A percentile compares a stretch with the other conserved stretches of the same genome.
phyloP scores from a whole-genome alignment of 1,140 invertebrate genomes.

The Drosophila paulistorum region DNA sequence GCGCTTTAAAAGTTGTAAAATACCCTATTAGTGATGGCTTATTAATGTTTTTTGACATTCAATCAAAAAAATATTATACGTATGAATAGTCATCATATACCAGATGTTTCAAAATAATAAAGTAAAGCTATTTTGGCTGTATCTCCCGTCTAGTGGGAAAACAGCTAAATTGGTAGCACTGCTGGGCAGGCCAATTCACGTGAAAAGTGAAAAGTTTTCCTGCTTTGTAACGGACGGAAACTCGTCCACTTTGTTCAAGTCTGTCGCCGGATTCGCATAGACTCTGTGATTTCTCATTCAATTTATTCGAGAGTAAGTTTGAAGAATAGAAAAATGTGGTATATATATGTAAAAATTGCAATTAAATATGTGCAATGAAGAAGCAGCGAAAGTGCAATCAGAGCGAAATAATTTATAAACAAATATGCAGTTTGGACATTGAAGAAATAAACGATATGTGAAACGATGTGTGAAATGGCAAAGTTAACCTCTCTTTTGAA shows the following conservation, averaged over 20 bases:
- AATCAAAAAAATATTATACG: no score
- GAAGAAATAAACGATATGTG: slow-evolving; percentile 23
- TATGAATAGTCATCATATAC: no score
- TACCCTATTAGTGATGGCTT: no score
- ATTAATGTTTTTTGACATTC: no score
- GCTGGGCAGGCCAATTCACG: no score
- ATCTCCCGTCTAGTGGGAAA: no score
- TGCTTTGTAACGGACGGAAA: slow-evolving; percentile 43
- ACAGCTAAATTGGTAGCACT: no score
- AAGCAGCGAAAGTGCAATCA: slow-evolving; percentile 39
- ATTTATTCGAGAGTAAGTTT: slow-evolving; percentile 82
- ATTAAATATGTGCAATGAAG: slow-evolving; percentile 51
- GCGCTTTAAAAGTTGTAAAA: no score
- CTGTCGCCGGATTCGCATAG: slow-evolving; percentile 80
- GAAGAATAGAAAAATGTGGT: slow-evolving; percentile 35
- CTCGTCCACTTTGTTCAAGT: slow-evolving; percentile 83
- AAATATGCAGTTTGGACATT: slow-evolving; percentile 62
- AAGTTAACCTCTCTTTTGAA: slow-evolving; percentile 60
- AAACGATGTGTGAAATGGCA: slow-evolving; percentile 31
- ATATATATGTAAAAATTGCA: slow-evolving; percentile 18
- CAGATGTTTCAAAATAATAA: no score
- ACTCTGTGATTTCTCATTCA: slow-evolving; percentile 82
- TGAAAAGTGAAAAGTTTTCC: no score
- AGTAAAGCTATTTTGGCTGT: no score
- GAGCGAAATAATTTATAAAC: slow-evolving; percentile 53